Evolutionary conservation across 2,888 invertebrate species (phyloP), one percentile per base, ranked within the genome.

Genomic region (Crematogaster levior): DNA sequence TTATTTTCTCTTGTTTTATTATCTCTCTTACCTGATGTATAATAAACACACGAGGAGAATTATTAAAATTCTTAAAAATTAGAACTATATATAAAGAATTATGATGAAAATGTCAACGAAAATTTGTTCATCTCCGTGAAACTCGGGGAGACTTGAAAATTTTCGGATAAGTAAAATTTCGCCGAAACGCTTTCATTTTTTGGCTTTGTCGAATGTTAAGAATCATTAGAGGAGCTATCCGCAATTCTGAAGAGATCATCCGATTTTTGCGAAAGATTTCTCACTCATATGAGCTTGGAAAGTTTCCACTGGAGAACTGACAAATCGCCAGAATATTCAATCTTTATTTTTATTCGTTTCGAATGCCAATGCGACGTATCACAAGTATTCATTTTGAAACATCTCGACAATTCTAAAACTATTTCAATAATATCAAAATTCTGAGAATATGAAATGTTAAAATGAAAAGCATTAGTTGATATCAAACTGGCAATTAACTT

Each of bases 1-100:
- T 63, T 40, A 63, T 24, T 65, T 61, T 7, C 12, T 66, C 12
- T 46, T 66, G 7, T 63, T 63, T 43, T 65, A 27, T 66, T 61
- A 12, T n/a, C 34, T 61, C 65, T 66, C 3, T n/a, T n/a, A 46
- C 30, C 9, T 43, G 15, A 66, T 1, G 27, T 27, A 18, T n/a
- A 3, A 1, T 30, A 58, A 9, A 30, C 15, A 56, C 6, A 34
- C 60, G 34, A 60, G 10, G 3, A 3, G 21, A 60, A 60, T 12
- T 12, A 10, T 60, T 60, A 60, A 37, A 60, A 60, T 60, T 37
- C 12, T 60, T 37, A 2, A 58, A 3, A 58, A 3, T n/a, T n/a
- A n/a, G n/a, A n/a, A 12, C 15, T 9, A 30, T 18, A n/a, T n/a
- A n/a, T n/a, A n/a, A n/a, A n/a, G n/a, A n/a, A n/a, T n/a, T n/a